phyloP scores from a whole-genome alignment of 2,888 invertebrate species.

The Himalopsyche japonica region DNA sequence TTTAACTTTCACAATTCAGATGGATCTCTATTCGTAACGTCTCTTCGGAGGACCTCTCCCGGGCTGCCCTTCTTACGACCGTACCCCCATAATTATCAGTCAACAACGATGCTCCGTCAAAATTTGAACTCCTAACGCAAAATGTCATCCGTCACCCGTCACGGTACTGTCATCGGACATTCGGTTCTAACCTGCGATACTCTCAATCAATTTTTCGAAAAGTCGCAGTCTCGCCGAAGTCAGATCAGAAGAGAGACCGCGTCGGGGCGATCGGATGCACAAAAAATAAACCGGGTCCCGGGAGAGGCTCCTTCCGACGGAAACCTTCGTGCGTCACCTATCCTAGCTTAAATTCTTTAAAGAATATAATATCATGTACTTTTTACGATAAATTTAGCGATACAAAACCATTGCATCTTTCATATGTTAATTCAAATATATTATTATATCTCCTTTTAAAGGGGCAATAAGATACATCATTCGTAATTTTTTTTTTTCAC shows the following conservation, averaged over 20 bases:
- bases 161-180: background rate
- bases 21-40: background rate
- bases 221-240: too few relatives aligned
- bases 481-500: conserved; percentile 18
- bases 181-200: background rate
- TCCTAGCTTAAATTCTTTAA: conserved; percentile 36
- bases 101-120: background rate
- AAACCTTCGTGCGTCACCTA: conserved; percentile 24
- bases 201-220: too few relatives aligned
- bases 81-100: background rate
- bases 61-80: background rate
- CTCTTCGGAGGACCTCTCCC: background rate
- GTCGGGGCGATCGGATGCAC: background rate
- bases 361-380: conserved; percentile 40
- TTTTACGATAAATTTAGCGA: conserved; percentile 38
- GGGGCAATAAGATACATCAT: conserved; percentile 38
- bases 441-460: conserved; percentile 41
- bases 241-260: background rate
- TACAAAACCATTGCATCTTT: conserved; percentile 39
- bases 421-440: conserved; percentile 41
- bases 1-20: background rate
- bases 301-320: background rate
- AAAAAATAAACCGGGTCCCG: background rate
- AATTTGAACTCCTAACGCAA: background rate
- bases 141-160: background rate